Conservation (phyloP, 2,797 vertebrate genomes). For the Thaleichthys pacificus region DNA sequence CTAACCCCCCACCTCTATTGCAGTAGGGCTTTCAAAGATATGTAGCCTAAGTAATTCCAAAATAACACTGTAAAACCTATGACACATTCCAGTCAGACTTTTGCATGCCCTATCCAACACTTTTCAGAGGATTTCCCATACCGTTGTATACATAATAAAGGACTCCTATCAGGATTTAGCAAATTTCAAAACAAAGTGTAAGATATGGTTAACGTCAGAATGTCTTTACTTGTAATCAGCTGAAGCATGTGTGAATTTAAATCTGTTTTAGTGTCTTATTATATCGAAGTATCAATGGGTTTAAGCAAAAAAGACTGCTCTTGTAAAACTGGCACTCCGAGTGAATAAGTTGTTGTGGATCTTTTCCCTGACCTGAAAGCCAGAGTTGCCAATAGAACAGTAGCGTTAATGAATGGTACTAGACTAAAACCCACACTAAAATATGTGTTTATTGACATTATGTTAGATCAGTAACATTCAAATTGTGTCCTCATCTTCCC, state of each 20-base stretch:
- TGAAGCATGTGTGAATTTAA: too few species aligned
- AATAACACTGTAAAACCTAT: neutral
- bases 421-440: neutral
- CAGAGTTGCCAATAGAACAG: neutral
- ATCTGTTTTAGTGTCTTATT: neutral
- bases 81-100: conserved; percentile 1
- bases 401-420: too few species aligned
- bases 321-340: neutral
- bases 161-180: too few species aligned
- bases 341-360: neutral
- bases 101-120: neutral
- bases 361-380: neutral
- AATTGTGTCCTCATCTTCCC: neutral
- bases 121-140: neutral
- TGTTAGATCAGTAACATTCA: neutral
- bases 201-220: too few species aligned
- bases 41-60: neutral
- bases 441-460: neutral
- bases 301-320: neutral
- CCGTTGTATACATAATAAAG: neutral
- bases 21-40: neutral
- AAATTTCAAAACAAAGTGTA: too few species aligned
- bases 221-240: too few species aligned
- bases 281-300: neutral
- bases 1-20: too few species aligned